These are phyloP conservation scores for Drosophila punjabiensis DNA, from an alignment of 1,140 invertebrate genomes.

Conservation along the genomic window DNA sequence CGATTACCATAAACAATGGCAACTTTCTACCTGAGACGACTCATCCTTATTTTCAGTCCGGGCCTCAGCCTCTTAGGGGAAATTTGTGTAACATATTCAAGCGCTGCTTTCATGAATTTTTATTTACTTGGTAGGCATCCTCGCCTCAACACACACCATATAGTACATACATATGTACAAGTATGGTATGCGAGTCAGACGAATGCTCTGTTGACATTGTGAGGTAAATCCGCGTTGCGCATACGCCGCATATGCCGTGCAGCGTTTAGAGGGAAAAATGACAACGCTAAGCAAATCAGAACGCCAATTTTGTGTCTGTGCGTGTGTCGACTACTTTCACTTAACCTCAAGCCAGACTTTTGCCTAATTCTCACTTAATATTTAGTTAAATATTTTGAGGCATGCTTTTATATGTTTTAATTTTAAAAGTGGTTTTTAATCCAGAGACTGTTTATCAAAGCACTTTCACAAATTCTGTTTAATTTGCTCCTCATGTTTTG, in stretches of 20 bases:
- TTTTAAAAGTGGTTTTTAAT: neutral
- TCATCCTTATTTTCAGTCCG: slow-evolving; percentile 27
- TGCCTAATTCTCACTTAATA: slow-evolving; percentile 4
- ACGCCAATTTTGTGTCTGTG: slow-evolving; percentile 44
- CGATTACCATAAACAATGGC: slow-evolving; percentile 66
- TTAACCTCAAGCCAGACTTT: slow-evolving; percentile 17
- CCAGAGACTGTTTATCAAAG: neutral
- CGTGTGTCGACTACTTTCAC: slow-evolving; percentile 44
- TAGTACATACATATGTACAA: slow-evolving; percentile 13
- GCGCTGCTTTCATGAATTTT: slow-evolving; percentile 55
- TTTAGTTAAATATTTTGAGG: neutral
- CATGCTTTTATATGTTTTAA: neutral
- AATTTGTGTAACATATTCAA: slow-evolving; percentile 63
- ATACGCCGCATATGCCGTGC: slow-evolving; percentile 65
- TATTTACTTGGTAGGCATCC: slow-evolving; percentile 62
- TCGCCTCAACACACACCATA: slow-evolving; percentile 14
- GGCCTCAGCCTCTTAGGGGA: slow-evolving; percentile 38
- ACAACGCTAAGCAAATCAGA: slow-evolving; percentile 34
- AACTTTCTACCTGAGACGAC: slow-evolving; percentile 55
- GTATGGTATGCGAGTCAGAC: slow-evolving; percentile 40
- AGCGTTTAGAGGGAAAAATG: slow-evolving; percentile 25
- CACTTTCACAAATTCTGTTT: neutral
- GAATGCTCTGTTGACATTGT: slow-evolving; percentile 67
- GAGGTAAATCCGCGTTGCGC: slow-evolving; percentile 70
- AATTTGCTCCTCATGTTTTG: neutral